A percentile compares a stretch with the other conserved stretches of the same genome.
Evolutionary conservation across 2,797 vertebrate species (phyloP).

Genomic region (Cichlasoma orientale): DNA sequence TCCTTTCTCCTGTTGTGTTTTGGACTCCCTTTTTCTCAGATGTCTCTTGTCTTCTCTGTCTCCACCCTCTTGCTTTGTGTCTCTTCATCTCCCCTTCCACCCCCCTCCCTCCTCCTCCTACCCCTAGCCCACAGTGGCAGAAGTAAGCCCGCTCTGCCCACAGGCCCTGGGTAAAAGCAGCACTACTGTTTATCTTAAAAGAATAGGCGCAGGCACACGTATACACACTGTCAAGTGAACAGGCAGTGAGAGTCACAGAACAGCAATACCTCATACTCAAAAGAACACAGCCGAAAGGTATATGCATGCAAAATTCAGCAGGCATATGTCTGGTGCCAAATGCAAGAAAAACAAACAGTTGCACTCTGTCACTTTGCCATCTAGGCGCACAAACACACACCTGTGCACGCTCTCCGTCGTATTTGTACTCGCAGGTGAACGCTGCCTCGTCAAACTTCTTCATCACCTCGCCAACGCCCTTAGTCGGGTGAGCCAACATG

Average conservation of each 20-base stretch:
- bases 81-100: constrained; percentile 19
- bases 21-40: constrained; percentile 21
- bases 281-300: constrained; percentile 52
- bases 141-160: constrained; percentile 53
- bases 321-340: constrained; percentile 52
- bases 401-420: constrained; percentile 92
- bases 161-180: constrained; percentile 55
- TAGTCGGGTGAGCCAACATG: constrained; percentile 92
- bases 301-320: constrained; percentile 54
- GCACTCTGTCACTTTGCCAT: constrained; percentile 14
- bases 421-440: constrained; percentile 95
- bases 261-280: constrained; percentile 43
- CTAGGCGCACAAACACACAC: constrained; percentile 63
- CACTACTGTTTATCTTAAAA: constrained; percentile 59
- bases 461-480: constrained; percentile 88
- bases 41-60: constrained; percentile 22
- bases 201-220: constrained; percentile 20
- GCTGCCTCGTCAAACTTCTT: constrained; percentile 90
- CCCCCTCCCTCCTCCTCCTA: constrained; percentile 2
- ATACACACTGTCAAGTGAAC: constrained; percentile 13
- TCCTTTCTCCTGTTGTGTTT: constrained; percentile 37
- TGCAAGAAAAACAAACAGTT: constrained; percentile 41
- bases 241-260: constrained; percentile 15
- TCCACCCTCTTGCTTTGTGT: constrained; percentile 15
- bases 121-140: constrained; percentile 29